Evolutionary conservation across 2,797 vertebrate genomes (phyloP), one percentile per base, ranked within the genome.

Genomic region (Gastrophryne carolinensis): DNA sequence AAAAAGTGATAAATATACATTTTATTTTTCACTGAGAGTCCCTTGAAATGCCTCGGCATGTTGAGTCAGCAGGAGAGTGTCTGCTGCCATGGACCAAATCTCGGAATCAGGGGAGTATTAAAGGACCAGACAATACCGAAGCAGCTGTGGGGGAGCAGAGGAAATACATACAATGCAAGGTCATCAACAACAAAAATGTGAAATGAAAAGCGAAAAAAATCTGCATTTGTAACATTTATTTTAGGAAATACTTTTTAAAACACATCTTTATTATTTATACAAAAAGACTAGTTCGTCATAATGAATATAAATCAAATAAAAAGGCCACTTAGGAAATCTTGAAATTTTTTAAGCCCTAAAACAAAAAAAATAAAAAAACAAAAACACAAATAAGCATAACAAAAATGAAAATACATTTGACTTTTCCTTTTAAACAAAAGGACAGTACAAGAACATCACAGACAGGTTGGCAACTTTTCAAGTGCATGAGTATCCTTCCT

Each of bases 221-320:
- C 83, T 84, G 87, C 87, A 80, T 88, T 92, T 79, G 86, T 91
- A 90, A 93, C 92, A 91, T 97, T 97, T 97, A 96, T 98, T 98
- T 94, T 94, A 91, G 90, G 94, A 93, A 94, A 95, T 95, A 90
- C 90, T 94, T 92, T 94, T 91, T 91, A 93, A 78, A 94, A 95
- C 92, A 93, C 90, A 87, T 70, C 69, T 91, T 89, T 82, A 91
- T 92, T 91, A 92, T 94, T 91, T 88, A 92, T 93, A 93, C 88
- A 94, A 94, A 92, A 83, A 84, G 84, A 86, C 86, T 84, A 88
- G 89, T 87, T 90, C 92, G 80, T 91, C 88, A 87, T 91, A 91
- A 93, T 88, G 93, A 89, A 91, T 91, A 90, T 92, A 94, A 91
- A 93, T 91, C 91, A 83, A 79, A 83, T 87, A 80, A 80, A 89